Conservation (phyloP, 2,113 vertebrate genomes). For the Bos javanicus region DNA sequence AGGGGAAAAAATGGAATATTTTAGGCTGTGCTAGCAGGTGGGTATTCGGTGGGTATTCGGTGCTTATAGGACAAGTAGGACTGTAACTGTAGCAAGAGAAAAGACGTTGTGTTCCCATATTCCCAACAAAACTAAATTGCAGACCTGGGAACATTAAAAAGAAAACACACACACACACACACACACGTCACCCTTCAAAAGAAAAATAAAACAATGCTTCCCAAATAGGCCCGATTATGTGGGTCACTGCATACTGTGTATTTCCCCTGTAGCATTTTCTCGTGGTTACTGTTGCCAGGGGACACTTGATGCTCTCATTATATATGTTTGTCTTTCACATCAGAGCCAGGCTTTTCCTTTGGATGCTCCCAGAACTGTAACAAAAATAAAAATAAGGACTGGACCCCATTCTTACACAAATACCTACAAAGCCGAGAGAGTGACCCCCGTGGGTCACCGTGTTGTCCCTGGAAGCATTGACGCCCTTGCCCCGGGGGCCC, state of each 20-base stretch:
- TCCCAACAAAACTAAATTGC: constrained; percentile 59
- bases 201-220: constrained; percentile 82
- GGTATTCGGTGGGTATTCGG: fast-evolving
- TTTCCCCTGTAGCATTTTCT: constrained; percentile 83
- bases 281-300: constrained; percentile 85
- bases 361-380: constrained; percentile 80
- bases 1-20: constrained; percentile 19
- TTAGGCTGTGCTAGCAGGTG: constrained; percentile 9
- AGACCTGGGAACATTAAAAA: constrained; percentile 64
- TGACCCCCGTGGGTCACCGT: constrained; percentile 74
- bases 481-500: constrained; percentile 83
- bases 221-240: constrained; percentile 81
- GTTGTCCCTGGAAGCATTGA: constrained; percentile 86
- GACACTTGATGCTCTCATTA: constrained; percentile 84
- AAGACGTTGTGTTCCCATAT: constrained; percentile 61
- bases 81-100: constrained; percentile 29
- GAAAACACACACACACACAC: neutral
- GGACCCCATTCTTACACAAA: constrained; percentile 84
- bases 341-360: constrained; percentile 79
- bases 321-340: constrained; percentile 89
- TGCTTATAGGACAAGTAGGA: constrained; percentile 49
- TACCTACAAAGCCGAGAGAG: constrained; percentile 85
- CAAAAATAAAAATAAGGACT: constrained; percentile 85
- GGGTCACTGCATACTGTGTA: constrained; percentile 82
- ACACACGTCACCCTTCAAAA: constrained; percentile 70